Base-by-base conservation (phyloP, 2,888 invertebrate species). In the Hirtodrosophila alboralis region DNA sequence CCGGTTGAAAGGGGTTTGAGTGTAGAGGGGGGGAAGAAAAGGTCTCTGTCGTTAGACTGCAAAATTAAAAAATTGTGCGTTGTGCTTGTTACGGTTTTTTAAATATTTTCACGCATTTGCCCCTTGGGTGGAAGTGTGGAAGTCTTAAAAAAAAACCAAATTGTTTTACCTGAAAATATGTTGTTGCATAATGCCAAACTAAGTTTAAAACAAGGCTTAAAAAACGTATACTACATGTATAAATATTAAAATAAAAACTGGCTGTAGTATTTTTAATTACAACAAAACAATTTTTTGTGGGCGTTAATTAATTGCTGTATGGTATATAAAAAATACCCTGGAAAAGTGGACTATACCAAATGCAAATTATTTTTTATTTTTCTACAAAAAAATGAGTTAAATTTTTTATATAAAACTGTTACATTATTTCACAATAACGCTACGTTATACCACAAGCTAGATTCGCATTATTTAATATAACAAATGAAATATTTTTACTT, bases 221-320 rank as follows among this genome's bases (percentile, higher is more conserved):
- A 49, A 13, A 28, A 37, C n/a, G n/a, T n/a, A n/a, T n/a, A n/a
- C 30, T 6, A 18, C 28, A 27, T 18, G 26, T 21, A 34, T 3
- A 21, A 13, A 12, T 6, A 10, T 13, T 8, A 12, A 23, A 7
- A 18, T 14, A 33, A 26, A 49, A 62, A 47, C 49, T 62, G 43
- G 34, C 59, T 76, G 59, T 34, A 73, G 59, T 34, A 73, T 56
- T 76, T 83, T 59, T 76, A 77, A 84, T 80, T 69, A 65, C 51
- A 58, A 52, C 51, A 57, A 38, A 51, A 47, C 34, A 36, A n/a
- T 36, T 41, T n/a, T 36, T 63, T 53, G 74, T 65, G 77, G 81
- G 84, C 66, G 84, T 64, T 52, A 37, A 69, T 60, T 49, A 47
- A 45, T 54, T 53, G 43, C 30, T 18, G 8, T 43, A 34, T 21